phyloP scores from a whole-genome alignment of 2,113 vertebrate genomes.

The Capreolus pygargus region DNA sequence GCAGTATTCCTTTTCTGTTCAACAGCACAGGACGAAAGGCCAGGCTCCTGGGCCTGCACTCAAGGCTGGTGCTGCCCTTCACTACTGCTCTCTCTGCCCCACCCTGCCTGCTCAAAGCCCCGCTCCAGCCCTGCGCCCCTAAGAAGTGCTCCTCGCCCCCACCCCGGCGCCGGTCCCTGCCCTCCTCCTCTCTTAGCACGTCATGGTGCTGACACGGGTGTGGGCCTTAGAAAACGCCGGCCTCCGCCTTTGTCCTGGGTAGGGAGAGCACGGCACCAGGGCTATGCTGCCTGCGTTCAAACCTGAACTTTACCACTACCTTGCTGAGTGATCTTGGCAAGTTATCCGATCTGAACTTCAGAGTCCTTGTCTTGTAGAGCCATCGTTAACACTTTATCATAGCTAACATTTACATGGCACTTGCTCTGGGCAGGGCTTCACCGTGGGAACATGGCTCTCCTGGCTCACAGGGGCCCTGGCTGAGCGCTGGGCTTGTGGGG shows the following conservation, averaged over 20 bases:
- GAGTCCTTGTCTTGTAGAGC: neutral
- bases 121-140: neutral
- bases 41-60: neutral
- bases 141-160: neutral
- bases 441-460: neutral
- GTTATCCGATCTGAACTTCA: neutral
- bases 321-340: neutral
- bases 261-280: neutral
- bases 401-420: neutral
- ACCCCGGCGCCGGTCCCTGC: fast-evolving
- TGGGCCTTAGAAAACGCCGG: neutral
- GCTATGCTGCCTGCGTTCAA: neutral
- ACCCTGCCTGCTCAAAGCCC: neutral
- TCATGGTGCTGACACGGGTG: neutral
- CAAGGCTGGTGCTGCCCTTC: neutral
- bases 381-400: neutral
- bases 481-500: neutral
- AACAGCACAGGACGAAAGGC: neutral
- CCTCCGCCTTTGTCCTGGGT: neutral
- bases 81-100: neutral
- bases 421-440: neutral
- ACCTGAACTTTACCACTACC: neutral
- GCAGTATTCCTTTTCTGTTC: neutral
- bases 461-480: neutral
- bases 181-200: neutral